Base-by-base conservation (phyloP, 2,888 invertebrate genomes). In the Pharmacophagus antenor region DNA sequence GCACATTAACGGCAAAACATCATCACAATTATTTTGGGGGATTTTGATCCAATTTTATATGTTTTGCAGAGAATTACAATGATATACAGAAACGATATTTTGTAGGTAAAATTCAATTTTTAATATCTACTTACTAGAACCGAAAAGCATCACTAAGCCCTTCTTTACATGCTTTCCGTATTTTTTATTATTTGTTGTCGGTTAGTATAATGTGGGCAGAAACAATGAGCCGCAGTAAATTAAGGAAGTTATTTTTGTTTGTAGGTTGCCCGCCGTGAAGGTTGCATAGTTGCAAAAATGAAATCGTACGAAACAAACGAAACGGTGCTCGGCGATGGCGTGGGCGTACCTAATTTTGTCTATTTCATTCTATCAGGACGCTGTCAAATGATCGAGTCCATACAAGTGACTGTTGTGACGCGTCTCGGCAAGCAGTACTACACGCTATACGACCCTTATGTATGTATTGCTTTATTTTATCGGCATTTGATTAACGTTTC, bases 211-310 rank as follows among this genome's bases (percentile, higher is more conserved):
- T 6, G 47, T 47, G 22, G 46, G 47, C 15, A 22, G 47, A 23
- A 50, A 17, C 17, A 17, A 50, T 20, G 20, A 20, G 50, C 15
- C 12, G n/a, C 3, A 27, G n/a, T 25, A 41, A 20, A 17, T 51
- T 12, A 3, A 56, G 18, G 49, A n/a, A 53, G n/a, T 54, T 46
- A 50, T 59, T 61, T 65, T 62, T 41, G 55, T 65, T 58, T 21
- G 37, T 68, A 91, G 91, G 87, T 92, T 1, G 88, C 92, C 0
- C 89, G 91, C 55, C 88, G 93, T 49, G 94, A 94, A 77, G 93
- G 94, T 69, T 94, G 94, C 68, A 93, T 94, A 66, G 84, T 94
- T 23, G 92, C 94, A 4, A 93, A 92, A 79, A 91, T 93, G 72
- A 92, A 92, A 70, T 77, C 88, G 1, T 94, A 86, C 69, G 79